These are phyloP conservation scores for Dasypus novemcinctus DNA, from an alignment of 2,113 vertebrate species.

Conservation along the genomic window DNA sequence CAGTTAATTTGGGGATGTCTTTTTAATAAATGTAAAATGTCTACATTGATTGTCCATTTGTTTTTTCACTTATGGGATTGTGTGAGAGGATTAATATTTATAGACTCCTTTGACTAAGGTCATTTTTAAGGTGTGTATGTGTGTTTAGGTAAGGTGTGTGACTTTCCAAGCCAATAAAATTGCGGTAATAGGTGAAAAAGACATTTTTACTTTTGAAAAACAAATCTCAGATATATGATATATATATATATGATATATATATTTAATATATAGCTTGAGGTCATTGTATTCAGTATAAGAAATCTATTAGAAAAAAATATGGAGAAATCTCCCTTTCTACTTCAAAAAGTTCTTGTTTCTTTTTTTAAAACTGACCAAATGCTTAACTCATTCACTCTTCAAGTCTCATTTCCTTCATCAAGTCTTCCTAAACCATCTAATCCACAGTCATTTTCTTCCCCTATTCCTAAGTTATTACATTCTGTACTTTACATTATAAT, in stretches of 20 bases:
- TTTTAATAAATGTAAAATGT: neutral
- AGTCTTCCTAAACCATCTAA: neutral
- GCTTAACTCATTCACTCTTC: neutral
- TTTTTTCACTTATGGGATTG: neutral
- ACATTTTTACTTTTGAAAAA: neutral
- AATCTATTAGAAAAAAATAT: neutral
- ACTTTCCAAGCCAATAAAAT: neutral
- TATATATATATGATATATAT: no score
- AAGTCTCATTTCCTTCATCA: neutral
- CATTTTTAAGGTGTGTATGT: neutral
- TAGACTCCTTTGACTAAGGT: neutral
- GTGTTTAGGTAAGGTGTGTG: neutral
- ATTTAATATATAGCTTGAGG: neutral
- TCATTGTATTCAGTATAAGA: neutral
- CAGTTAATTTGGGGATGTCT: neutral
- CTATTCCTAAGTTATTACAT: neutral
- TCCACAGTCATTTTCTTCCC: neutral
- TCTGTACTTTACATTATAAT: neutral
- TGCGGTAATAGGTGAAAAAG: neutral
- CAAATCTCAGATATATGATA: neutral
- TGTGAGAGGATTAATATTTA: neutral
- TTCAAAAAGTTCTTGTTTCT: neutral
- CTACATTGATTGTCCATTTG: neutral
- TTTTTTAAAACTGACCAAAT: neutral
- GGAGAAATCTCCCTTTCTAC: neutral